Conservation (phyloP, 1,140 invertebrate species). For the Platorchestia sp. region DNA sequence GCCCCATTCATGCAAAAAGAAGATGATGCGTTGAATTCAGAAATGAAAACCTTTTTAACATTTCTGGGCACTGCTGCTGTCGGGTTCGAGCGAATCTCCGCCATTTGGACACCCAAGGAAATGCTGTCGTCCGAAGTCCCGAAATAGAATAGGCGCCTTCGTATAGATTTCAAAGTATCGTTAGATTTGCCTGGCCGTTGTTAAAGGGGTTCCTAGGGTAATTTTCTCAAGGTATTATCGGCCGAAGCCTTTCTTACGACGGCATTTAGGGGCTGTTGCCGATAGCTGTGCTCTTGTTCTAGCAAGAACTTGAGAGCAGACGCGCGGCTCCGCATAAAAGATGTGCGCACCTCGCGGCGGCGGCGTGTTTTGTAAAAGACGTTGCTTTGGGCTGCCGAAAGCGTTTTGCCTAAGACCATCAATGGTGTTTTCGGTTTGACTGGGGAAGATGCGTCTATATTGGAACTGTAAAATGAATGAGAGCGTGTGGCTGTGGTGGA, state of each 20-base stretch:
- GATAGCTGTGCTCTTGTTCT: background rate
- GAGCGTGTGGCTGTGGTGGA: too few species aligned
- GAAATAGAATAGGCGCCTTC: background rate
- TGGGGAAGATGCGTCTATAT: background rate
- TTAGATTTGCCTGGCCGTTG: background rate
- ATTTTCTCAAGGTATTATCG: constrained; percentile 9
- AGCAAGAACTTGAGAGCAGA: background rate
- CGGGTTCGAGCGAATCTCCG: background rate
- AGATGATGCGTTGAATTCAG: background rate
- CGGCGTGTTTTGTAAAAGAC: background rate
- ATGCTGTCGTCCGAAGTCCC: background rate
- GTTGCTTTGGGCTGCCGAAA: background rate
- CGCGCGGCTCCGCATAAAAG: background rate
- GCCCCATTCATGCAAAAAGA: background rate
- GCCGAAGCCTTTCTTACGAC: background rate
- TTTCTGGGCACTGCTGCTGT: background rate
- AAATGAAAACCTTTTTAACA: background rate
- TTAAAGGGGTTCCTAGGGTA: background rate
- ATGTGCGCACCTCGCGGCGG: background rate
- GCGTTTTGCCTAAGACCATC: background rate
- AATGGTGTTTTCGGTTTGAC: background rate
- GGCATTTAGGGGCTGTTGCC: background rate
- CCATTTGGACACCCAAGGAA: background rate
- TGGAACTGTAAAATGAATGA: background rate
- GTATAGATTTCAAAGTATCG: constrained; percentile 9